Evolutionary conservation across 2,113 vertebrate species (phyloP).

Genomic region (Brienomyrus brachyistius): DNA sequence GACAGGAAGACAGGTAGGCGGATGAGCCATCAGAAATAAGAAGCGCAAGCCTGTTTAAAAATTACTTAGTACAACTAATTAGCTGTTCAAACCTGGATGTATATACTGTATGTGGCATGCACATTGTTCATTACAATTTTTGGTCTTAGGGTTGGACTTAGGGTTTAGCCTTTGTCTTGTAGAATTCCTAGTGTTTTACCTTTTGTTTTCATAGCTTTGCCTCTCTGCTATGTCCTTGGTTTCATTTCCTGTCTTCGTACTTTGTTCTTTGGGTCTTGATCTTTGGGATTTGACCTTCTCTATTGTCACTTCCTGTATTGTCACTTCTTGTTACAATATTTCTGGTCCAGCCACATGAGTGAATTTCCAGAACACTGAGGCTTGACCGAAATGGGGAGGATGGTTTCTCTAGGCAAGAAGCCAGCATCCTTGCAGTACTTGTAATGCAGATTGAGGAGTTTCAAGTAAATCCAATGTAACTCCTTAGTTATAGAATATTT

Average conservation of each 20-base stretch:
- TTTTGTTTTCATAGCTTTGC: not conserved
- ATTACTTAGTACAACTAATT: not conserved
- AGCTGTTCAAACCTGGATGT: not conserved
- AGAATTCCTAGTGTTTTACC: not conserved
- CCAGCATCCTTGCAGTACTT: not conserved
- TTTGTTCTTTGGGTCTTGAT: not conserved
- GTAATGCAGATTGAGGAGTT: not conserved
- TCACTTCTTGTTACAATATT: not conserved
- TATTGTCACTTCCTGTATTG: not conserved
- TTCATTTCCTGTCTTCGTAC: not conserved
- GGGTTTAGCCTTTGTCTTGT: not conserved
- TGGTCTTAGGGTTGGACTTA: not conserved
- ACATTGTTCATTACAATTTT: not conserved
- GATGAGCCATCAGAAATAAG: not conserved
- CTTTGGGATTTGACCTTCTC: not conserved
- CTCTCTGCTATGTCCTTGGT: not conserved
- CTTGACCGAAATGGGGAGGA: not conserved
- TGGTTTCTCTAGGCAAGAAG: not conserved
- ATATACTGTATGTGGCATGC: not conserved
- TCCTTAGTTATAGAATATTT: not conserved
- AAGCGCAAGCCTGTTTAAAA: not conserved
- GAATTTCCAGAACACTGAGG: not conserved
- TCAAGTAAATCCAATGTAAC: not conserved
- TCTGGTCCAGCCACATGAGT: not conserved
- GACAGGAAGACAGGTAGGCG: not conserved